Base-by-base conservation (phyloP, 2,113 vertebrate genomes). In the Callopanchax toddi region DNA sequence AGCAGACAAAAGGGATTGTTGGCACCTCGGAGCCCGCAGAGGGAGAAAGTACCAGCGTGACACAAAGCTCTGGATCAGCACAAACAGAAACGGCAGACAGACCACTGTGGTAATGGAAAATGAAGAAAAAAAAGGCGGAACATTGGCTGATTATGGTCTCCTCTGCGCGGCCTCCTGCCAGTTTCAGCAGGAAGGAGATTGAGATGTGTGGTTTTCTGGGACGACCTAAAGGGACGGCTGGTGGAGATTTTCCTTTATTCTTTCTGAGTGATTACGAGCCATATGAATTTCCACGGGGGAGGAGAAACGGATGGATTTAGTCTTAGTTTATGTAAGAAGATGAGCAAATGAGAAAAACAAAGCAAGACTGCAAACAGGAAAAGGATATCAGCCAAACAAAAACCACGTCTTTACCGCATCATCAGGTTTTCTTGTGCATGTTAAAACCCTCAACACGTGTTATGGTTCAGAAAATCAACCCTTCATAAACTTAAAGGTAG, bases 1-100 rank as follows among this genome's bases (percentile, higher is more conserved):
- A 71, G 74, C 42, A 44, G 10, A 48, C 32, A 44, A n/a, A 48
- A 37, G 32, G 18, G 73, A 56, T 13, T 20, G 55, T 39, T 58
- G 43, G 46, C 60, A 55, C 29, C 23, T 37, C 15, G 0, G 23
- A 2, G 55, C 17, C 18, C 39, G 25, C 20, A 55, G 43, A 69
- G 55, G 18, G 12, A 25, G 40, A 58, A 32, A 45, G 50, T 18
- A 29, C 20, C 6, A 20, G 25, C 51, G 1, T 17, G 20, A 44
- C 34, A 59, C 46, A 22, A 50, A 54, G 23, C 65, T 40, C 10
- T 12, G 45, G 11, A 34, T 73, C 60, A 56, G 39, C 59, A 68
- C 48, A 51, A 60, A 69, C 55, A 21, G 6, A 56, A 42, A 46
- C 23, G 52, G 54, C 39, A 54, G 36, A 59, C 39, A 54, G 36